A percentile compares a stretch with the other conserved stretches of the same genome.
phyloP scores from a whole-genome alignment of 2,113 vertebrate genomes.

The Entomyzon cyanotis region DNA sequence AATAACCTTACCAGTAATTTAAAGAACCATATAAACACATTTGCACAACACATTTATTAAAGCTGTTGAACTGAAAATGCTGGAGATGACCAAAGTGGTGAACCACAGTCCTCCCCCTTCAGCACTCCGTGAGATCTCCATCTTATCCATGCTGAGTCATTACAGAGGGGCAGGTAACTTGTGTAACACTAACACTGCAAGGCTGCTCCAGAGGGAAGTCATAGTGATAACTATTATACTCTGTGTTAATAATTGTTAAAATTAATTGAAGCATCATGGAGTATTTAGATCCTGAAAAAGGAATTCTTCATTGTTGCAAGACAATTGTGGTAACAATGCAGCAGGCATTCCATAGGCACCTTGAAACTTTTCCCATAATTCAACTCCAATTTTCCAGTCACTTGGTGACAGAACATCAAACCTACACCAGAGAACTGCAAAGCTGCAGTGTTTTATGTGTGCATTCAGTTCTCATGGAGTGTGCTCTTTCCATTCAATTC shows the following conservation, averaged over 20 bases:
- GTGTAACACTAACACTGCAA: not conserved
- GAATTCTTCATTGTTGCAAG: not conserved
- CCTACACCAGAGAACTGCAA: not conserved
- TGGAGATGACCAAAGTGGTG: not conserved
- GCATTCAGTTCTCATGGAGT: not conserved
- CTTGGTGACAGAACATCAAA: not conserved
- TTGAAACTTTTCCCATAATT: not conserved
- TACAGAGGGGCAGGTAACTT: not conserved
- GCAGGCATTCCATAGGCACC: not conserved
- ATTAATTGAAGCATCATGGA: not conserved
- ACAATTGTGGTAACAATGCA: not conserved
- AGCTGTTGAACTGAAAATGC: not conserved
- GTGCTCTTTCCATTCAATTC: not conserved
- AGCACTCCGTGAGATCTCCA: not conserved
- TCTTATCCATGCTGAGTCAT: accelerated
- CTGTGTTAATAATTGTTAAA: not conserved
- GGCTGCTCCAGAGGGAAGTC: not conserved
- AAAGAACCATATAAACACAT: not conserved
- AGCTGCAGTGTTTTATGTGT: not conserved
- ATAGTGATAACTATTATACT: not conserved
- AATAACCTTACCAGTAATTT: not conserved
- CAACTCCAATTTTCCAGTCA: not conserved
- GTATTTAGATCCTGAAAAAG: not conserved
- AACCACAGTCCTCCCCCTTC: not conserved
- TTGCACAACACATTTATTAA: not conserved